Base-by-base conservation (phyloP, 2,888 invertebrate genomes). In the Sialis lutaria region DNA sequence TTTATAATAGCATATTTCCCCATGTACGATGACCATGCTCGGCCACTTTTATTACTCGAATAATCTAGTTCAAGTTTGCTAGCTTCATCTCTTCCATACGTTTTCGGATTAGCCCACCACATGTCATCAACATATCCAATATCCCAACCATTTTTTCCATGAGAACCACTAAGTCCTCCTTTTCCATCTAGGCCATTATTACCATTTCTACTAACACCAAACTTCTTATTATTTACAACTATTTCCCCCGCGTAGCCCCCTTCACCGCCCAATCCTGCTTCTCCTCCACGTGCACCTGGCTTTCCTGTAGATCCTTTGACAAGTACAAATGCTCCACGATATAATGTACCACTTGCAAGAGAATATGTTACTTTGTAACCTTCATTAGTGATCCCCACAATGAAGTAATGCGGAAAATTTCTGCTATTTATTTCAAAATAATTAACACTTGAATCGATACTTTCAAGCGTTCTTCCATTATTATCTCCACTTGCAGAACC, bases 81-180 rank as follows among this genome's bases (percentile, higher is more conserved):
- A 43, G 9, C n/a, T 33, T 31, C 6, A 5, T n/a, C 6, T 31
- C 10, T 8, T 13, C 10, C 30, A 6, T 10, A n/a, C n/a, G n/a
- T 7, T 10, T 6, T 4, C 22, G 22, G 22, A 2, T 2, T 4
- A 22, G 2, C 22, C 22, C 22, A 22, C 22, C 22, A 22, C 33
- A 12, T 32, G 12, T 32, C 10, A 33, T 33, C 33, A 6, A 45
- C 40, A 40, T 50, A 52, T n/a, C 51, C 55, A 44, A 53, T 51
- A 50, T 55, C 55, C 46, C 47, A 48, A 7, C 54, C 53, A 47
- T 54, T 52, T 48, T 50, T 49, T 42, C 55, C 55, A 44, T 52
- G 51, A 9, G 40, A 30, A 33, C 54, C 53, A 48, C 45, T 48
- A 22, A 22, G 9, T 1, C 55, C 55, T 31, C 50, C 51, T 37